Conservation (phyloP, 2,797 vertebrate genomes). For the Danio choprae region DNA sequence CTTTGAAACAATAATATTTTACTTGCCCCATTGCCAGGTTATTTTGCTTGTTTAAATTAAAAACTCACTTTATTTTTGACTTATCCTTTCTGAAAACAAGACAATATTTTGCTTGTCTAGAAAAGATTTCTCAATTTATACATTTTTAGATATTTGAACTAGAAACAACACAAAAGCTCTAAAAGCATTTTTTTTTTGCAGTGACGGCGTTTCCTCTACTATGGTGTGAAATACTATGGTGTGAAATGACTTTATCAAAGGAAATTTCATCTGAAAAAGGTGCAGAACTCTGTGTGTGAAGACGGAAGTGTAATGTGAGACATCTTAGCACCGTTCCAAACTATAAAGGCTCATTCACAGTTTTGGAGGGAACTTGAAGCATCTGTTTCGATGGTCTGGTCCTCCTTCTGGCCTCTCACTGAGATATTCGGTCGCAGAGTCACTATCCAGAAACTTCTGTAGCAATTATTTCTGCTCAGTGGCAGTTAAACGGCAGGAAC, state of each 20-base stretch:
- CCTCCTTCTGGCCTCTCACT: constrained; percentile 45
- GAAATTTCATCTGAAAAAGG: background rate
- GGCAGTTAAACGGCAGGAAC: constrained; percentile 51
- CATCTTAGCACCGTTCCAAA: constrained; percentile 11
- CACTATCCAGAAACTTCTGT: constrained; percentile 35
- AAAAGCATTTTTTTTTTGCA: no score
- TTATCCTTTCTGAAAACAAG: no score
- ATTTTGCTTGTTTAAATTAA: no score
- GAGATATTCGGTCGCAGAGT: constrained; percentile 32
- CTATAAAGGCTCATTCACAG: constrained; percentile 43
- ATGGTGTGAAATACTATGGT: background rate
- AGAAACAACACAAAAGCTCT: no score
- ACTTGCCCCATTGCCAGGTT: no score
- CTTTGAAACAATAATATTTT: no score
- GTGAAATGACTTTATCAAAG: background rate
- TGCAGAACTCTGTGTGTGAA: background rate
- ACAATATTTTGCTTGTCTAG: no score
- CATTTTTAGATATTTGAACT: no score
- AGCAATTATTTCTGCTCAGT: constrained; percentile 53
- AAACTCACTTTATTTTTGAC: no score
- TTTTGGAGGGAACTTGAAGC: constrained; percentile 40
- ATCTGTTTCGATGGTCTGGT: constrained; percentile 43
- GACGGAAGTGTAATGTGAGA: constrained; percentile 30
- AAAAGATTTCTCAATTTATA: no score
- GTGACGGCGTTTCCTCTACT: background rate